A percentile compares a stretch with the other conserved stretches of the same genome.
phyloP scores from a whole-genome alignment of 2,888 invertebrate genomes.

The Microdon myrmicae region DNA sequence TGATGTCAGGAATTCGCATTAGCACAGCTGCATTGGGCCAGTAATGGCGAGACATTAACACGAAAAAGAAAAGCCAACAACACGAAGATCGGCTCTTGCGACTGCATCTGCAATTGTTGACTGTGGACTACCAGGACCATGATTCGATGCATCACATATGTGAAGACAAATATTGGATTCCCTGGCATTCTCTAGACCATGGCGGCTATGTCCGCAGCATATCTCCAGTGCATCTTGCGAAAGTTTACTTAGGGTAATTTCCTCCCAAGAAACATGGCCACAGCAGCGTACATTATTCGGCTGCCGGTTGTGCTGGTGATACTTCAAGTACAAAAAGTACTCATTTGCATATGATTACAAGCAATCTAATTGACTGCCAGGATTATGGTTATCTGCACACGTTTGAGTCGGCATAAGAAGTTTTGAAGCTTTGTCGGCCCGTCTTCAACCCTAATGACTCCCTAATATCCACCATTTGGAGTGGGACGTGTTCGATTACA shows the following conservation, averaged over 20 bases:
- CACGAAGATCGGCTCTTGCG: slow-evolving; percentile 7
- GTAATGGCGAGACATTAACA: slow-evolving; percentile 41
- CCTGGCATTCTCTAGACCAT: slow-evolving; percentile 16
- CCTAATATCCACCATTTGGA: no score
- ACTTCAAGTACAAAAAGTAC: slow-evolving; percentile 32
- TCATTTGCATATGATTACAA: no score
- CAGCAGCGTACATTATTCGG: slow-evolving; percentile 39
- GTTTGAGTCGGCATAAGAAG: no score
- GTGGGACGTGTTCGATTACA: no score
- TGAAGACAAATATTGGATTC: slow-evolving; percentile 46
- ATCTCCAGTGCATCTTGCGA: slow-evolving; percentile 47
- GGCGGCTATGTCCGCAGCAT: slow-evolving; percentile 10
- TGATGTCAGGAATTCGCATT: slow-evolving; percentile 48
- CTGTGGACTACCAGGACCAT: slow-evolving; percentile 10
- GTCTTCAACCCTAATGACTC: no score
- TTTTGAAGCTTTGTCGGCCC: no score
- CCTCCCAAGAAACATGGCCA: slow-evolving; percentile 38
- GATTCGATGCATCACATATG: slow-evolving; percentile 42
- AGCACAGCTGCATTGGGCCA: slow-evolving; percentile 49
- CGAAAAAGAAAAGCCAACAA: slow-evolving; percentile 3
- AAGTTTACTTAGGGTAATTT: slow-evolving; percentile 52
- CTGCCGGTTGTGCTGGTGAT: slow-evolving; percentile 15
- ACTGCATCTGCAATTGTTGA: no score
- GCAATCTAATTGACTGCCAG: slow-evolving; percentile 50
- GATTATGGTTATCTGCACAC: slow-evolving; percentile 33